Evolutionary conservation across 2,797 vertebrate genomes (phyloP), one percentile per base, ranked within the genome.

Genomic region (Eurystomus glaucurus): DNA sequence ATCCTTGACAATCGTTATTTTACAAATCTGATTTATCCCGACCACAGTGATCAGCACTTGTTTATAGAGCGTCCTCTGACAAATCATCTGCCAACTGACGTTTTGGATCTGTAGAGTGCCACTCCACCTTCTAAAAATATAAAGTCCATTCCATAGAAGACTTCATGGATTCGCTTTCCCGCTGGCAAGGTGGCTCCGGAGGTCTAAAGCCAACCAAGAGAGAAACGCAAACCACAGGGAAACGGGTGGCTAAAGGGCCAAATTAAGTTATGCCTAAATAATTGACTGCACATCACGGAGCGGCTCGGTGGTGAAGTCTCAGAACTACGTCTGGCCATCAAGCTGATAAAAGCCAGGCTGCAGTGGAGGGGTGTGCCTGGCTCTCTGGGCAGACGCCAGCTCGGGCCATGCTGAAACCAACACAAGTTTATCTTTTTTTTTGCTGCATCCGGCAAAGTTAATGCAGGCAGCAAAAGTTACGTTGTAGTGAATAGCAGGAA

Each of bases 291-390:
- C n/a, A 3, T 41, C 22, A 26, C 46, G 31, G 9, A 75, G 37
- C 58, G 35, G 37, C 64, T n/a, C 35, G 2, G 11, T 5, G 9
- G 8, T 6, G 29, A 6, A 35, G 4, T 11, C 33, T 50, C 48
- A 13, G 20, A 19, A 12, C 31, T 3, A 31, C 0, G 0, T 35
- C 39, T 6, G 12, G n/a, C 57, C 46, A 14, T 14, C 22, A 7
- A 39, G 33, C 35, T n/a, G 46, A 5, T 14, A n/a, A 19, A 70
- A 16, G 13, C 9, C 26, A 2, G 43, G 51, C 37, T 60, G 51
- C 35, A 10, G 61, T 22, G 18, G 20, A 15, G 45, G 9, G 11
- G 50, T 0, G 18, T 4, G n/a, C 50, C 11, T n/a, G 43, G 57
- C 35, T 21, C 39, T 48, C 69, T 37, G 26, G 64, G 14, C 23